phyloP scores from a whole-genome alignment of 2,888 invertebrate genomes.

The Agapetus fuscipes region DNA sequence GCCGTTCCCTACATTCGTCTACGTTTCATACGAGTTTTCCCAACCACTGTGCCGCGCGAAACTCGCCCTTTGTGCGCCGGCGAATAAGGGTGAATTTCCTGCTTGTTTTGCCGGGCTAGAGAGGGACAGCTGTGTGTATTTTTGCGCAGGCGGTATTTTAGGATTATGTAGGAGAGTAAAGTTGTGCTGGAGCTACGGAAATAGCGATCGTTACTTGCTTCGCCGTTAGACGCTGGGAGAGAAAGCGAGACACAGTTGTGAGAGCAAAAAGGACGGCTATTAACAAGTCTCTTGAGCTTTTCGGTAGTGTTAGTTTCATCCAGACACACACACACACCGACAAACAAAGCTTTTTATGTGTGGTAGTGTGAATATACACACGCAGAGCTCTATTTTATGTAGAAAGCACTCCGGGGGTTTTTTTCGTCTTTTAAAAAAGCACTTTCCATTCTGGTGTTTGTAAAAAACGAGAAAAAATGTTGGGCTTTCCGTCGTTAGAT shows the following conservation, averaged over 20 bases:
- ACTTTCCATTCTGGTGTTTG: constrained; percentile 20
- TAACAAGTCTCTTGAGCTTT: constrained; percentile 14
- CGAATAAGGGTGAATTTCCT: constrained; percentile 4
- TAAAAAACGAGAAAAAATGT: constrained; percentile 21
- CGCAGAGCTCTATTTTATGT: no score
- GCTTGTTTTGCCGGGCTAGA: constrained; percentile 7
- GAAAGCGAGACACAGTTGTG: constrained; percentile 11
- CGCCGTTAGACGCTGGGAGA: constrained; percentile 14
- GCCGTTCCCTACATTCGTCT: constrained; percentile 13
- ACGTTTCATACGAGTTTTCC: constrained; percentile 2
- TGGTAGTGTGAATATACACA: no score
- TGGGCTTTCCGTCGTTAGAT: constrained; percentile 19
- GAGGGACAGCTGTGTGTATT: constrained; percentile 14
- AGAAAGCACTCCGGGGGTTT: constrained; percentile 12
- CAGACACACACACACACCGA: no score
- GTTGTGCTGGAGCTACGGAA: constrained; percentile 31
- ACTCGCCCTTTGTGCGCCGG: not conserved
- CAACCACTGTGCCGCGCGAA: constrained; percentile 1
- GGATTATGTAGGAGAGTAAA: constrained; percentile 10
- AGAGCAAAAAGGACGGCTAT: constrained; percentile 13
- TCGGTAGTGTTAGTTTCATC: no score
- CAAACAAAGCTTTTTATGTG: no score
- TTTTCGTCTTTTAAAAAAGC: constrained; percentile 20
- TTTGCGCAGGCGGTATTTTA: constrained; percentile 20
- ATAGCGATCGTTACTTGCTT: constrained; percentile 40